Conservation (phyloP, 2,797 vertebrate species). For the Meda fulgida region DNA sequence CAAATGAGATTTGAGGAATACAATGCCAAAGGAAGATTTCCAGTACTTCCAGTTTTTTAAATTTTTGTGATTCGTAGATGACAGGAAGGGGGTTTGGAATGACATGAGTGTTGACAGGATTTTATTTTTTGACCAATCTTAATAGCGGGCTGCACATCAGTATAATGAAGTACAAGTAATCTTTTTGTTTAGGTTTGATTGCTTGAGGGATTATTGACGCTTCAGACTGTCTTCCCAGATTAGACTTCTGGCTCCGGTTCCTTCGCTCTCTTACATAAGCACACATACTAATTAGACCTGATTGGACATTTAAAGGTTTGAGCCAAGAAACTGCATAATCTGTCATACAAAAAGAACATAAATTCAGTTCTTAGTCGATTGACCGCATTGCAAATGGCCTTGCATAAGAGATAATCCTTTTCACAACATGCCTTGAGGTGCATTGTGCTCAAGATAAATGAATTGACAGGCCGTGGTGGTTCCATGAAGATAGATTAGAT, state of each 20-base stretch:
- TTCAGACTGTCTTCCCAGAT: conserved; percentile 24
- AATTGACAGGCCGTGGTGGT: conserved; percentile 47
- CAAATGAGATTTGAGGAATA: not conserved
- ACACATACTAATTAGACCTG: conserved; percentile 11
- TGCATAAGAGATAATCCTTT: conserved; percentile 63
- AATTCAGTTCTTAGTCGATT: conserved; percentile 30
- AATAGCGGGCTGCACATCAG: not conserved
- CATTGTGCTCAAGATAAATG: conserved; percentile 56
- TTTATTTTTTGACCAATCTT: not conserved
- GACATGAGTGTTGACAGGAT: not conserved
- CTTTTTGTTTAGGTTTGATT: conserved; percentile 67
- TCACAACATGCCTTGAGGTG: conserved; percentile 62
- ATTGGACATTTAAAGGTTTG: conserved; percentile 23
- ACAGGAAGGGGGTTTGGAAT: not conserved
- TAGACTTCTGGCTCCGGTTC: conserved; percentile 3
- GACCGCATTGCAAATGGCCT: conserved; percentile 54
- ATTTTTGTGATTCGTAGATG: not conserved
- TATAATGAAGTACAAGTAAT: conserved; percentile 54
- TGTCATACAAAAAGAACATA: conserved; percentile 27
- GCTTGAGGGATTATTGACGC: conserved; percentile 59
- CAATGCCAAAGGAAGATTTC: not conserved
- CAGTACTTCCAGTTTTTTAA: too few species aligned
- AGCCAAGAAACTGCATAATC: conserved; percentile 24
- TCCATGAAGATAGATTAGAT: conserved; percentile 47
- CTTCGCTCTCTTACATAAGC: conserved; percentile 40